Evolutionary conservation across 2,797 vertebrate genomes (phyloP), one percentile per base, ranked within the genome.

Genomic region (Parambassis ranga): DNA sequence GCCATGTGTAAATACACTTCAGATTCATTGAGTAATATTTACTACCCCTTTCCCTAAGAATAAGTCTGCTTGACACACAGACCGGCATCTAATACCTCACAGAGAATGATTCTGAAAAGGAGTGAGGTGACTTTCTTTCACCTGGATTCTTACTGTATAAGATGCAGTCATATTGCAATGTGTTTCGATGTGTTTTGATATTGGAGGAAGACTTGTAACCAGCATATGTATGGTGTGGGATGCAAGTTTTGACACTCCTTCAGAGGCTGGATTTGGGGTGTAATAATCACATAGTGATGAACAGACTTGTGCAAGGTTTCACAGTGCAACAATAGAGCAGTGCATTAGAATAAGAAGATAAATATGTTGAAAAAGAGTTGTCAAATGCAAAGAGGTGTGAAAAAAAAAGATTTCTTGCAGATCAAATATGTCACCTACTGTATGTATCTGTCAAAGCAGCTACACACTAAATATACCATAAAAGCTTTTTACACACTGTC

Each of bases 331-430:
- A 58, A 76, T 73, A 80, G 71, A 82, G 74, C 65, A 87, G 77
- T 83, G 86, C 90, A 84, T 89, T 86, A 87, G 86, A 89, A 86
- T 71, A 73, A 75, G 65, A 84, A 84, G n/a, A n/a, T n/a, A n/a
- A n/a, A n/a, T n/a, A n/a, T n/a, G n/a, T n/a, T n/a, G n/a, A n/a
- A n/a, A n/a, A n/a, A n/a, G n/a, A n/a, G n/a, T n/a, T n/a, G n/a
- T n/a, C n/a, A n/a, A n/a, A n/a, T n/a, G n/a, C n/a, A n/a, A n/a
- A n/a, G n/a, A n/a, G n/a, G n/a, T n/a, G n/a, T n/a, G n/a, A n/a
- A n/a, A n/a, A n/a, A n/a, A n/a, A n/a, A n/a, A n/a, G n/a, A 77
- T 77, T 86, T 77, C 68, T 77, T 75, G 62, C 57, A 77, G 70
- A 78, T 82, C 79, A 77, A 63, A 62, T 49, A 28, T 39, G 41